phyloP scores from a whole-genome alignment of 1,140 invertebrate species.

The Drosophila pachea region DNA sequence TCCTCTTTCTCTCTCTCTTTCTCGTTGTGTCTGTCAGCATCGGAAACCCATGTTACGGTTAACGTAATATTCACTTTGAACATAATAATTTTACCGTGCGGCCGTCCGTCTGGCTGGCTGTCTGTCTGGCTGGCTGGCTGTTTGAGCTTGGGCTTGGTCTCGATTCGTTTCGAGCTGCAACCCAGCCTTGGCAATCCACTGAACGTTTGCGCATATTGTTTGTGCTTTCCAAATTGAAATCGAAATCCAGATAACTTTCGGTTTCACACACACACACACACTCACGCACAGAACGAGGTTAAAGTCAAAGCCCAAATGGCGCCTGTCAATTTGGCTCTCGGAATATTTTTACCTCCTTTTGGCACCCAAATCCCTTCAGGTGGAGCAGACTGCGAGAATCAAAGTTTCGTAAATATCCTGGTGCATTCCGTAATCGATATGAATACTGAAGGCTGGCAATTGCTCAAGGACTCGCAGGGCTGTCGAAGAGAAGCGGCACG shows the following conservation, averaged over 20 bases:
- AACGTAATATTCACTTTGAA: slow-evolving; percentile 63
- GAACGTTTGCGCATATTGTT: slow-evolving; percentile 18
- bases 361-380: not conserved
- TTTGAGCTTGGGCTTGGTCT: slow-evolving; percentile 5
- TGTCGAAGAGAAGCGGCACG: too few relatives aligned
- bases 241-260: slow-evolving; percentile 18
- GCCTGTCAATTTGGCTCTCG: slow-evolving; percentile 26
- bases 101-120: too few relatives aligned
- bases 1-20: not conserved
- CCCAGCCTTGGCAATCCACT: not conserved
- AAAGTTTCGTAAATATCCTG: too few relatives aligned
- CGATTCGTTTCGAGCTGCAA: not conserved
- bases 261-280: not conserved
- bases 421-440: too few relatives aligned
- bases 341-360: not conserved
- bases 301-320: slow-evolving; percentile 37
- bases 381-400: too few relatives aligned
- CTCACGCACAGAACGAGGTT: not conserved
- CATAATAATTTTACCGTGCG: slow-evolving; percentile 51
- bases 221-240: slow-evolving; percentile 18
- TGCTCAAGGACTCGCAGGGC: too few relatives aligned
- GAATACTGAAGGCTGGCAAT: too few relatives aligned
- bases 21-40: slow-evolving; percentile 8
- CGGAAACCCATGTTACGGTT: slow-evolving; percentile 51
- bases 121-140: slow-evolving; percentile 16